Evolutionary conservation across 2,888 invertebrate genomes (phyloP).

Genomic region (Enoplolaimus lenunculus): DNA sequence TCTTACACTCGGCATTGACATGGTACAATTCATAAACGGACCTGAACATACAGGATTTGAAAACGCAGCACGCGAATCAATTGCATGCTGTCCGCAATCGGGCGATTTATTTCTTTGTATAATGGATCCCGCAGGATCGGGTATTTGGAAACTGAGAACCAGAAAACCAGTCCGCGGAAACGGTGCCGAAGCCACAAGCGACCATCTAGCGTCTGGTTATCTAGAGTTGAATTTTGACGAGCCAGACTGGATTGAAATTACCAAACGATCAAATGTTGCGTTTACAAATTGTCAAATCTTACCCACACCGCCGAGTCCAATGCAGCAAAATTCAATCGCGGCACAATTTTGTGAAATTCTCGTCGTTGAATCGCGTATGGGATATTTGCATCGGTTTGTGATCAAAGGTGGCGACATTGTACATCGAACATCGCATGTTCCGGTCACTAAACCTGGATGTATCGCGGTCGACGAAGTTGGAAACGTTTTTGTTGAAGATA

Average conservation of each 20-base stretch:
- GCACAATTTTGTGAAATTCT: slow-evolving; percentile 18
- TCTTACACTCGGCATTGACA: slow-evolving; percentile 12
- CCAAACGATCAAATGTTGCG: slow-evolving; percentile 1
- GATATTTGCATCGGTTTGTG: slow-evolving; percentile 20
- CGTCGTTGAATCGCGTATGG: slow-evolving; percentile 22
- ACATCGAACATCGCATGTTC: slow-evolving; percentile 13
- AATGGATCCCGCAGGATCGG: slow-evolving; percentile 17
- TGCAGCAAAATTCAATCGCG: too few relatives aligned
- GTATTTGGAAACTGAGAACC: slow-evolving; percentile 18
- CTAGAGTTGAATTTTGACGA: too few relatives aligned
- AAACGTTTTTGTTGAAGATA: slow-evolving; percentile 21
- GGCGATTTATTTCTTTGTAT: slow-evolving; percentile 21
- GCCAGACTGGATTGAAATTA: slow-evolving; percentile 13
- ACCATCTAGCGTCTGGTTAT: too few relatives aligned
- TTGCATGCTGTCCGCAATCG: not conserved
- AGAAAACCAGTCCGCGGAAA: not conserved
- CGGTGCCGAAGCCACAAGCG: not conserved
- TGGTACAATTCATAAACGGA: slow-evolving; percentile 4
- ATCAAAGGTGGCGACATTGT: slow-evolving; percentile 18
- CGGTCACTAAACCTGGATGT: slow-evolving; percentile 21
- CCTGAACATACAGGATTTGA: slow-evolving; percentile 15
- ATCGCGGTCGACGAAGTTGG: slow-evolving; percentile 21
- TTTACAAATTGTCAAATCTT: slow-evolving; percentile 18
- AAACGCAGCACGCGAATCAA: slow-evolving; percentile 19
- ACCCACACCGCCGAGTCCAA: not conserved